Base-by-base conservation (phyloP, 2,888 invertebrate genomes). In the Trissolcus brochymenae region DNA sequence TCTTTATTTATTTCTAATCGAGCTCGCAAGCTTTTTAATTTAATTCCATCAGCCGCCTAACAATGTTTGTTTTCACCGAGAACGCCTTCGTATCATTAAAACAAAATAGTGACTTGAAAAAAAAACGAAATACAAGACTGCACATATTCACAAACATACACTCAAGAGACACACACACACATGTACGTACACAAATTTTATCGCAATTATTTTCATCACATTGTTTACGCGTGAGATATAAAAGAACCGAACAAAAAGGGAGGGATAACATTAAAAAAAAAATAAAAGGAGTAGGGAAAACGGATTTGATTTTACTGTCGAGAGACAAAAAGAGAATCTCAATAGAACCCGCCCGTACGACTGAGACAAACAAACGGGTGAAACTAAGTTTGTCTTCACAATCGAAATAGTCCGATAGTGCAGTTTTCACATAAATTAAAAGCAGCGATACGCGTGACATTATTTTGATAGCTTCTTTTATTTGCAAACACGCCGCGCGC, bases 251-350 rank as follows among this genome's bases (percentile, higher is more conserved):
- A 51, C 35, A 35, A 11, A 35, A 11, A 46, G 46, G 43, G 46
- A 35, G 35, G 35, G 35, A 35, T 35, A 35, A 35, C 35, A 35
- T 35, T 35, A 11, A 35, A 35, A 35, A 29, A 35, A 35, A 35
- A 35, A 35, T 35, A 35, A 35, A 46, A 17, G 19, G 21, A 19
- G 21, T 17, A 21, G 19, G 17, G 19, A 51, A 67, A 66, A 74
- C 62, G 74, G 67, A 74, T 67, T 74, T 74, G 74, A 74, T 74
- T 74, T 74, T 57, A 74, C 74, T 40, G 67, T 49, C 67, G 53
- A 62, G 51, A 60, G 60, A 73, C 59, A 14, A 51, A 59, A 17
- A 60, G 56, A 67, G 62, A 66, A 56, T 67, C 46, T 66, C 73
- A 73, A 67, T 49, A 6, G 53, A 74, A 66, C 61, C 53, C 66